Percentiles rank a stretch among this genome's conserved stretches.
phyloP scores from a whole-genome alignment of 2,888 invertebrate genomes.

The Brachypalpus laphriformis region DNA sequence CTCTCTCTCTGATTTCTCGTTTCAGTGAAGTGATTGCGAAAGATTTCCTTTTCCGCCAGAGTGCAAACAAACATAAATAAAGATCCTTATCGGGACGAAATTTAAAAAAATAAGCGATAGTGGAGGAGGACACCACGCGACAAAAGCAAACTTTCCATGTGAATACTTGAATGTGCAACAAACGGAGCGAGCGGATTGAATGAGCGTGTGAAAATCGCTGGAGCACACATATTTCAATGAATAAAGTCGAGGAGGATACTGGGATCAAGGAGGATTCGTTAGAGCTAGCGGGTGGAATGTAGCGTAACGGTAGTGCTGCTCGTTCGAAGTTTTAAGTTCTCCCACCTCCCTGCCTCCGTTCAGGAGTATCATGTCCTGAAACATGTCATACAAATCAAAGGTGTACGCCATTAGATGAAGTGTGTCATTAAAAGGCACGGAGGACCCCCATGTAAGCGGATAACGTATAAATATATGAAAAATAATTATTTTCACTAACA shows the following conservation, averaged over 20 bases:
- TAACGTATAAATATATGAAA: constrained; percentile 19
- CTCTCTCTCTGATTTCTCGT: constrained; percentile 26
- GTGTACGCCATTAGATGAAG: constrained; percentile 18
- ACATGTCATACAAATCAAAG: constrained; percentile 43
- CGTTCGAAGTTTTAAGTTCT: constrained; percentile 29
- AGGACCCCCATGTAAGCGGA: constrained; percentile 19
- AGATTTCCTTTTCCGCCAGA: constrained; percentile 62
- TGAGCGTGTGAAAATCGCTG: constrained; percentile 61
- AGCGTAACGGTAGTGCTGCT: constrained; percentile 9
- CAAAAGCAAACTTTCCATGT: constrained; percentile 40
- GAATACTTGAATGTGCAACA: constrained; percentile 51
- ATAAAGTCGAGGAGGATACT: background rate
- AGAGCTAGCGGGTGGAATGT: constrained; percentile 5
- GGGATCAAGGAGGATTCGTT: constrained; percentile 19
- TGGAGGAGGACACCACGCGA: constrained; percentile 8
- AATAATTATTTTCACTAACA: constrained; percentile 58
- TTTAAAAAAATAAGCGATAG: background rate
- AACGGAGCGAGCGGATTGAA: constrained; percentile 46
- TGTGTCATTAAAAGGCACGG: constrained; percentile 44
- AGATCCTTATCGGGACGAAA: constrained; percentile 63
- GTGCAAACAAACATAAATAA: constrained; percentile 73
- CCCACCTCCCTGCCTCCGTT: background rate
- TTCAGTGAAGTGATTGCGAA: constrained; percentile 65
- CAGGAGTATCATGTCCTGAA: constrained; percentile 6
- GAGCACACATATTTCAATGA: constrained; percentile 38